Base-by-base conservation (phyloP, 2,113 vertebrate genomes). In the Nestor notabilis region DNA sequence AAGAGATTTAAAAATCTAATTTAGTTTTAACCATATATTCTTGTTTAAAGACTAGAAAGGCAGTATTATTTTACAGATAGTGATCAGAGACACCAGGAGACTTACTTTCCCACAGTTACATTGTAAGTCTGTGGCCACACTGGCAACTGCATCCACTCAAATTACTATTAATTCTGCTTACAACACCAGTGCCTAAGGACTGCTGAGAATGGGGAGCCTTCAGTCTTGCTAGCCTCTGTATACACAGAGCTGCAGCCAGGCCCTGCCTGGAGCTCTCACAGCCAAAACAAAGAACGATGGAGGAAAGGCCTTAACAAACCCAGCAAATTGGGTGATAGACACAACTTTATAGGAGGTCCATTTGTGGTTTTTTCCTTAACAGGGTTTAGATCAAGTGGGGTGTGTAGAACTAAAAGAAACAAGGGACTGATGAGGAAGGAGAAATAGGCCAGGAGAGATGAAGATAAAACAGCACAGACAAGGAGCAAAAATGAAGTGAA, bases 401-500 rank as follows among this genome's bases (percentile, higher is more conserved):
- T 8, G n/a, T 41, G 64, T 63, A 35, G 70, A 89, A 89, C 55
- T 81, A n/a, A 84, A 81, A 91, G 47, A 75, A 94, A 71, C 17
- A 71, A 64, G 27, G 33, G 41, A 44, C 33, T 66, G 70, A 71
- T 47, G 43, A 52, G 56, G 31, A 94, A 83, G 33, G 39, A 95
- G 76, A 75, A 83, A 75, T 7, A 71, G 53, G 39, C 50, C 87
- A 92, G 53, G 61, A 93, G 52, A 82, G 41, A 28, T 28, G 43
- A 94, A 78, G 58, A 79, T 72, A 91, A 95, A 78, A 64, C 43
- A 52, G 41, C 80, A 52, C 3, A 53, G 61, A 71, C 55, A 87
- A 47, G 39, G 27, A 78, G 47, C 14, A 89, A 95, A 91, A 87
- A 85, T 44, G 74, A 96, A 94, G 94, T 89, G 91, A 96, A 93